phyloP scores from a whole-genome alignment of 1,140 invertebrate genomes.

The Campoletis sonorensis region DNA sequence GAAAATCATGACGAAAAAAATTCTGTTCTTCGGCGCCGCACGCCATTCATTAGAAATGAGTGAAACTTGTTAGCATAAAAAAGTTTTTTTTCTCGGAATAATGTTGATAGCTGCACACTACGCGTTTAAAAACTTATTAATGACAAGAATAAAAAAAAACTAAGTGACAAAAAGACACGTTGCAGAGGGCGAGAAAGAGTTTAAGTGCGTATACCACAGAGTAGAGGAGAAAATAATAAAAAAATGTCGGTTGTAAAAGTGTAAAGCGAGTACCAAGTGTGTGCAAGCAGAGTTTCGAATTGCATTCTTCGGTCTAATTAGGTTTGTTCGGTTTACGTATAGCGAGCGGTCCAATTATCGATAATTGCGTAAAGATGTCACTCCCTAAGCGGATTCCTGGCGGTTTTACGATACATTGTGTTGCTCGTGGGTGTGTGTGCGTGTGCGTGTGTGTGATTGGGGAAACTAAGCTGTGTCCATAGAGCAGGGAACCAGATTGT shows the following conservation, averaged over 20 bases:
- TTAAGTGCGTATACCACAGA: background rate
- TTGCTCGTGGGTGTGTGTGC: background rate
- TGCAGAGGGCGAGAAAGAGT: background rate
- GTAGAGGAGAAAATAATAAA: background rate
- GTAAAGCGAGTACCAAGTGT: background rate
- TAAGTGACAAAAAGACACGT: background rate
- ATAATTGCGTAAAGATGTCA: slow-evolving; percentile 77
- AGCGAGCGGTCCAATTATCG: slow-evolving; percentile 71
- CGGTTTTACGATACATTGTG: slow-evolving; percentile 70
- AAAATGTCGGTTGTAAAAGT: background rate
- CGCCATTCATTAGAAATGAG: too few relatives aligned
- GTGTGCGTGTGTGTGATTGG: slow-evolving; percentile 31
- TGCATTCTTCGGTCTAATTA: slow-evolving; percentile 71
- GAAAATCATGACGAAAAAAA: too few relatives aligned
- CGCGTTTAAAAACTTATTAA: background rate
- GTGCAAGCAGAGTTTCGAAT: slow-evolving; percentile 58
- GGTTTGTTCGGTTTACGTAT: slow-evolving; percentile 64
- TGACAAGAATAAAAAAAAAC: background rate
- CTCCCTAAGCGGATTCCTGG: slow-evolving; percentile 74
- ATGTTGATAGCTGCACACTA: background rate
- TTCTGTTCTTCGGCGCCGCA: too few relatives aligned
- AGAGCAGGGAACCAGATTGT: background rate
- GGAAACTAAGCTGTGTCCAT: slow-evolving; percentile 60
- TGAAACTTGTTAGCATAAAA: too few relatives aligned
- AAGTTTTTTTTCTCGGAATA: background rate